Conservation (phyloP, 2,888 invertebrate species). For the Noctuana brunneofusca region DNA sequence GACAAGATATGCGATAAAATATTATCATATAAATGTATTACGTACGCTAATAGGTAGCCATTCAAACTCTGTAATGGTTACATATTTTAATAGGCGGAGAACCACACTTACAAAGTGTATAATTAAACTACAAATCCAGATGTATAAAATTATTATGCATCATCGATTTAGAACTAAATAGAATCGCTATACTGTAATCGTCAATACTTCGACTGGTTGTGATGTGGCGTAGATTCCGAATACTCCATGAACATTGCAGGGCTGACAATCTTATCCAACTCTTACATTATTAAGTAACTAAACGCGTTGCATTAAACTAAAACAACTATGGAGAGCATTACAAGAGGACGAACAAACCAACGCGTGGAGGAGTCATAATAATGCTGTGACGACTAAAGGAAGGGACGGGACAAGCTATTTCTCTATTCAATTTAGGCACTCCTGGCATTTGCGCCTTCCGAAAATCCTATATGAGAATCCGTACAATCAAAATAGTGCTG, state of each 20-base stretch:
- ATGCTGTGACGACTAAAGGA: conserved; percentile 37
- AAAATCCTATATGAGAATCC: conserved; percentile 33
- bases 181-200: conserved; percentile 59
- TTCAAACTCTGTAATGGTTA: conserved; percentile 76
- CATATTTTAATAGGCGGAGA: conserved; percentile 82
- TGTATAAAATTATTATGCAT: conserved; percentile 79
- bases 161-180: conserved; percentile 73
- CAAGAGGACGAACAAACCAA: conserved; percentile 28
- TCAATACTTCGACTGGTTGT: conserved; percentile 64
- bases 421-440: conserved; percentile 51
- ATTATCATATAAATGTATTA: conserved; percentile 69
- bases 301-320: conserved; percentile 35
- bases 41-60: conserved; percentile 79
- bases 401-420: conserved; percentile 41
- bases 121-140: conserved; percentile 80
- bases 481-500: conserved; percentile 15
- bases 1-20: conserved; percentile 60
- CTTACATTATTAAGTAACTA: conserved; percentile 34
- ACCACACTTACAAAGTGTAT: conserved; percentile 80
- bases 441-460: conserved; percentile 45
- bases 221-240: conserved; percentile 69
- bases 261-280: conserved; percentile 38
- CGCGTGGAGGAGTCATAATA: conserved; percentile 50
- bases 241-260: conserved; percentile 68
- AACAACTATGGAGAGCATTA: conserved; percentile 39